phyloP scores from a whole-genome alignment of 2,797 vertebrate genomes.

The Hemitrygon akajei region DNA sequence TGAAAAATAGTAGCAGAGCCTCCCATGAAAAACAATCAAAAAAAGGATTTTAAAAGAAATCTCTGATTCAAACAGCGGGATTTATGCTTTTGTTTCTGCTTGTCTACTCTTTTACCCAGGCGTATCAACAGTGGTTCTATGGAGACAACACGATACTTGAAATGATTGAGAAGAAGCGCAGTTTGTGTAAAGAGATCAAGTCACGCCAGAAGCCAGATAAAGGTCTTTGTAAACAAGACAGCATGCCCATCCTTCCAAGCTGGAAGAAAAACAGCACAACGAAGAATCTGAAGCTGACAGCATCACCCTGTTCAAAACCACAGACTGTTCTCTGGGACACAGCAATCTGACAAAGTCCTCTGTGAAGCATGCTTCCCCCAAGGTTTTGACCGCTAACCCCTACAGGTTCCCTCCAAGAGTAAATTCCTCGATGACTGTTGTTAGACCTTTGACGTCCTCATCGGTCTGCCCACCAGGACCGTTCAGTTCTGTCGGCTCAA shows the following conservation, averaged over 20 bases:
- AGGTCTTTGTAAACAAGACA: constrained; percentile 88
- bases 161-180: constrained; percentile 95
- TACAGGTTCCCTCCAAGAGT: constrained; percentile 42
- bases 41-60: background rate
- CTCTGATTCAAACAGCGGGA: constrained; percentile 7
- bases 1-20: background rate
- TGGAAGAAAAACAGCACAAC: constrained; percentile 81
- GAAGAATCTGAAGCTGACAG: constrained; percentile 76
- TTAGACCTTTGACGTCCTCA: constrained; percentile 45
- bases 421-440: constrained; percentile 46
- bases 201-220: constrained; percentile 81
- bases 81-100: constrained; percentile 33
- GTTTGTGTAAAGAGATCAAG: constrained; percentile 91
- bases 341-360: constrained; percentile 73
- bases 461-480: constrained; percentile 56
- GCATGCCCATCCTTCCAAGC: constrained; percentile 69
- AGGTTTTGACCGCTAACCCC: constrained; percentile 40
- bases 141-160: constrained; percentile 96
- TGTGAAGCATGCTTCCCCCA: constrained; percentile 42
- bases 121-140: constrained; percentile 91
- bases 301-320: constrained; percentile 89
- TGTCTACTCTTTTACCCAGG: constrained; percentile 54
- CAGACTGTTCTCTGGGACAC: constrained; percentile 97
- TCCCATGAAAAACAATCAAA: background rate
- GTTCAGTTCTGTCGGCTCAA: constrained; percentile 17